A percentile compares a stretch with the other conserved stretches of the same genome.
phyloP scores from a whole-genome alignment of 2,888 invertebrate species.

The Yponomeuta malinellus region DNA sequence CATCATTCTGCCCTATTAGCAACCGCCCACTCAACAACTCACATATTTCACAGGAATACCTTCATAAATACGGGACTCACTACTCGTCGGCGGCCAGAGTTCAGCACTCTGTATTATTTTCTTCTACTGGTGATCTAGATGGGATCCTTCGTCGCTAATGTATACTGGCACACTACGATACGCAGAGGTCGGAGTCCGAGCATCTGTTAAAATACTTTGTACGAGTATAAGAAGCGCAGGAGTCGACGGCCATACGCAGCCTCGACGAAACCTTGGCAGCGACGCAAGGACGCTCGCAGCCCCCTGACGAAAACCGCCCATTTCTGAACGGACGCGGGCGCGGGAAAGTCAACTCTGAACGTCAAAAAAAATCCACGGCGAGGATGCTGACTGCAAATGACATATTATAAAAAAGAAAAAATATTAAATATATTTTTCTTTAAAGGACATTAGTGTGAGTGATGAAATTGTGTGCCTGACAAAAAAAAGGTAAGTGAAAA shows the following conservation, averaged over 20 bases:
- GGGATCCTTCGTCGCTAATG: background rate
- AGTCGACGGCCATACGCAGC: slow-evolving; percentile 57
- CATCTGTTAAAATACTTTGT: slow-evolving; percentile 38
- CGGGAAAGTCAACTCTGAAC: slow-evolving; percentile 49
- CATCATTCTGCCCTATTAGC: background rate
- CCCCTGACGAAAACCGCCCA: slow-evolving; percentile 57
- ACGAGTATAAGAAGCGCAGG: slow-evolving; percentile 67
- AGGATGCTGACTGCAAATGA: background rate
- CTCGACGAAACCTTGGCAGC: slow-evolving; percentile 64
- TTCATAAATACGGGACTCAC: background rate
- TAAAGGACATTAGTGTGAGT: slow-evolving; percentile 1
- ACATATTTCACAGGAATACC: background rate
- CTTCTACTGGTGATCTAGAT: background rate
- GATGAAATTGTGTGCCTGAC: background rate
- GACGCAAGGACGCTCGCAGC: slow-evolving; percentile 67
- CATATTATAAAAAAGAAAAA: background rate
- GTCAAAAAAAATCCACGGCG: background rate
- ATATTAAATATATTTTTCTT: slow-evolving; percentile 13
- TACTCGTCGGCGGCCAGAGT: background rate
- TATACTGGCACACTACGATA: slow-evolving; percentile 9
- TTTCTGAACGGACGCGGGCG: slow-evolving; percentile 55
- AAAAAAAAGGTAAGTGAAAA: background rate
- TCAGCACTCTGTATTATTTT: background rate
- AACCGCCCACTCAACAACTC: background rate
- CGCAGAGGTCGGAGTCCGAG: slow-evolving; percentile 20